These are phyloP conservation scores for Yponomeuta plumbellus DNA, from an alignment of 2,888 invertebrate genomes.

Conservation along the genomic window DNA sequence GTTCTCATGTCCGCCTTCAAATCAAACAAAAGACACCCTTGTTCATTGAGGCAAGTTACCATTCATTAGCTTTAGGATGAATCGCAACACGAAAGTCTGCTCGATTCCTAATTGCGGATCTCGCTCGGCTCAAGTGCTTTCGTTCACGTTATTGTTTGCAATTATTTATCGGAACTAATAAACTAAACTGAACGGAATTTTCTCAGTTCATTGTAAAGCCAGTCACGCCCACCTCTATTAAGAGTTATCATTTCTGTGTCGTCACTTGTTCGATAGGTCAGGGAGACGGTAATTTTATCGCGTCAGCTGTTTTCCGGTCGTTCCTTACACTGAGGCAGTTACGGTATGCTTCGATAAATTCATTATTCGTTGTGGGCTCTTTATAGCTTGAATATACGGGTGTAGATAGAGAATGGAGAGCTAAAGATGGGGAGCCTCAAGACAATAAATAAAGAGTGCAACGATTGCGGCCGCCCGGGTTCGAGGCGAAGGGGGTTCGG, in stretches of 20 bases:
- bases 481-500: conserved; percentile 60
- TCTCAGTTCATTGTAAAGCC: not conserved
- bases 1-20: not conserved
- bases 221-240: conserved; percentile 16
- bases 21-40: conserved; percentile 3
- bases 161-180: not conserved
- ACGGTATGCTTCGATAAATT: conserved; percentile 17
- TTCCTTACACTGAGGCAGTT: conserved; percentile 30
- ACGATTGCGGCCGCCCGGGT: conserved; percentile 67
- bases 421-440: conserved; percentile 34
- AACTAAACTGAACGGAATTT: not conserved
- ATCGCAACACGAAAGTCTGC: not conserved
- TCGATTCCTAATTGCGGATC: not conserved
- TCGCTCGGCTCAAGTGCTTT: not conserved
- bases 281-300: conserved; percentile 42
- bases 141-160: not conserved
- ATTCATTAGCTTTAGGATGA: not conserved
- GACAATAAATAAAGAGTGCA: conserved; percentile 76
- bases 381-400: conserved; percentile 4
- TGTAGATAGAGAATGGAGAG: conserved; percentile 16
- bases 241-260: conserved; percentile 39
- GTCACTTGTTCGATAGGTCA: conserved; percentile 52
- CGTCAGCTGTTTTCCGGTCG: conserved; percentile 40
- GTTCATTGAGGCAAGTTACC: not conserved
- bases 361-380: conserved; percentile 10